Conservation (phyloP, 2,888 invertebrate genomes). For the Argynnis bischoffii region DNA sequence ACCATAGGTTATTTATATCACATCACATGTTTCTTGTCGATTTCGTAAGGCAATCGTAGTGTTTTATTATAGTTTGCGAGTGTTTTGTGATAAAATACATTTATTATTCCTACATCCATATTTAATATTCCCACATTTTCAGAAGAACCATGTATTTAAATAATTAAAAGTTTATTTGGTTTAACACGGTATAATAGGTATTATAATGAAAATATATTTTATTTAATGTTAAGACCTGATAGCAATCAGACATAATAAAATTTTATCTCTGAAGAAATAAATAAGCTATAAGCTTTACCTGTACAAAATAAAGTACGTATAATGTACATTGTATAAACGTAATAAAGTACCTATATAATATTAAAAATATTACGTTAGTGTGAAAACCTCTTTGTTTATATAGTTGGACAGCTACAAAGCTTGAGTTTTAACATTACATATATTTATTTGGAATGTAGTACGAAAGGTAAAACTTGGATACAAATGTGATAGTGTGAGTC, state of each 20-base stretch:
- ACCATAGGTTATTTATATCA: slow-evolving; percentile 23
- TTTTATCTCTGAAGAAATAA: too few species aligned
- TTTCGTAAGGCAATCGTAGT: slow-evolving; percentile 14
- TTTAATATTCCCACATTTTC: too few species aligned
- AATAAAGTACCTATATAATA: neutral
- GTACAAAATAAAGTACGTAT: too few species aligned
- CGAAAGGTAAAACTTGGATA: slow-evolving; percentile 7
- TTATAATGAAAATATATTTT: too few species aligned
- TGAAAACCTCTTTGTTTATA: neutral
- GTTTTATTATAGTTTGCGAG: slow-evolving; percentile 9
- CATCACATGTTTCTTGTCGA: slow-evolving; percentile 17
- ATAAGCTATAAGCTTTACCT: too few species aligned
- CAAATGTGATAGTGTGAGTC: slow-evolving; percentile 22
- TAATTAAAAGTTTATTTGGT: too few species aligned
- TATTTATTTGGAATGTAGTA: neutral
- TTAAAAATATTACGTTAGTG: neutral
- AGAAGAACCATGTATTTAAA: too few species aligned
- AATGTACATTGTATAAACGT: too few species aligned
- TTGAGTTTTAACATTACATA: neutral
- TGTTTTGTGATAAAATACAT: slow-evolving; percentile 4
- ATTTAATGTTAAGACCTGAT: too few species aligned
- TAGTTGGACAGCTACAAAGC: neutral
- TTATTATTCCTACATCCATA: neutral
- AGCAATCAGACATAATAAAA: too few species aligned
- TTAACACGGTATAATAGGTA: too few species aligned